Base-by-base conservation (phyloP, 1,140 invertebrate species). In the Temnothorax longispinosus region DNA sequence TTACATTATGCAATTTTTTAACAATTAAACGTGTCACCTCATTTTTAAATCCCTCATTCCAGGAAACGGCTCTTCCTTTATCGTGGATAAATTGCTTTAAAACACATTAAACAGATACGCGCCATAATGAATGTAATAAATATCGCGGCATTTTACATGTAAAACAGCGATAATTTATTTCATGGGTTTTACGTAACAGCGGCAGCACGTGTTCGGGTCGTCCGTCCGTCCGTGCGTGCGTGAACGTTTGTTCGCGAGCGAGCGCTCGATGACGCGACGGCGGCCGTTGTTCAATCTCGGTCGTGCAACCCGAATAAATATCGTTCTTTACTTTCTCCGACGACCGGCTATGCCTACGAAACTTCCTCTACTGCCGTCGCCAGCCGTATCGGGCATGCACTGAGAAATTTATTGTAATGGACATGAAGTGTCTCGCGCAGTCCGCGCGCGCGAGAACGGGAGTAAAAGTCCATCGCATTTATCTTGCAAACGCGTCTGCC, bases 311-410 rank as follows among this genome's bases (percentile, higher is more conserved):
- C 65, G 74, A 88, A 88, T 90, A 88, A 88, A 90, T 88, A 81
- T 88, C 89, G 78, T 88, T 77, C 60, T 86, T 74, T 89, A 90
- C 91, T 92, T 92, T 92, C 91, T 91, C 90, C 77, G 41, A 21
- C 77, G 32, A 21, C 21, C 50, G 32, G 47, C 44, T 85, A 27
- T 58, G 58, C 32, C 76, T 71, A 82, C 58, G 58, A 71, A 76
- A 90, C 86, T 90, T 90, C 89, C 82, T 81, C 75, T 35, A 78
- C 35, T 41, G 60, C 60, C 32, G 62, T 44, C 52, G 38, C 15
- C 38, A 50, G 18, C 52, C 60, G 47, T 52, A 60, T 67, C 32
- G 50, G 0, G 60, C 38, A 13, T 27, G 69, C 27, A 21, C 27
- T 21, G n/a, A 74, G 80, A 74, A 84, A 74, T 84, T 84, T 84